These are phyloP conservation scores for Rhea pennata DNA, from an alignment of 2,113 vertebrate species.

Conservation along the genomic window DNA sequence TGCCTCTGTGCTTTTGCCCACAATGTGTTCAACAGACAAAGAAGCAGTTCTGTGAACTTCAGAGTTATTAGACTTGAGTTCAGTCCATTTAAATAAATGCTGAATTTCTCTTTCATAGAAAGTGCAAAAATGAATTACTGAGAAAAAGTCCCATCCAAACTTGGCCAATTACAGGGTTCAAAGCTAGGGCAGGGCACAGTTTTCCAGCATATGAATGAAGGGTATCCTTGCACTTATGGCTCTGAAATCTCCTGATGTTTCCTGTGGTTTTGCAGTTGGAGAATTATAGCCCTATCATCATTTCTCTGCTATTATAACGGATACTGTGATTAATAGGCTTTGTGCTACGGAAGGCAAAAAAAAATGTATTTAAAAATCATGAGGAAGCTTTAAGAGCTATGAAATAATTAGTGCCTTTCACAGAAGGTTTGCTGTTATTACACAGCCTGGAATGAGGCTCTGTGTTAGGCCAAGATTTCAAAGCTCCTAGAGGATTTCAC, in stretches of 20 bases:
- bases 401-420: conserved; percentile 66
- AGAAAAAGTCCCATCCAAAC: not conserved
- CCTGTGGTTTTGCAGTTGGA: conserved; percentile 46
- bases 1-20: not conserved
- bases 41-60: not conserved
- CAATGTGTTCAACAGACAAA: not conserved
- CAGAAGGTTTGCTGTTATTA: conserved; percentile 56
- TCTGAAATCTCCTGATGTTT: conserved; percentile 17
- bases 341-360: conserved; percentile 27
- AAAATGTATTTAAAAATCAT: conserved; percentile 63
- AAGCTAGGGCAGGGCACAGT: not conserved
- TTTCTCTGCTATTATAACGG: conserved; percentile 53
- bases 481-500: conserved; percentile 32
- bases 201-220: conserved; percentile 9
- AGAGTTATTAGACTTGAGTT: not conserved
- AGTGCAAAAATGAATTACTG: not conserved
- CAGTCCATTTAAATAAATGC: conserved; percentile 1
- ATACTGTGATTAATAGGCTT: conserved; percentile 57
- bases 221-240: not conserved
- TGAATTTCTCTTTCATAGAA: not conserved
- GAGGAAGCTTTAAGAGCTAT: conserved; percentile 56
- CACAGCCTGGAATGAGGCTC: conserved; percentile 28
- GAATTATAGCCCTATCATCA: not conserved
- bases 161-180: conserved; percentile 27
- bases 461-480: conserved; percentile 50